These are phyloP conservation scores for Chrysogorgia sp. DNA, from an alignment of 92 coral and sea anemone species.

Conservation along the genomic window DNA sequence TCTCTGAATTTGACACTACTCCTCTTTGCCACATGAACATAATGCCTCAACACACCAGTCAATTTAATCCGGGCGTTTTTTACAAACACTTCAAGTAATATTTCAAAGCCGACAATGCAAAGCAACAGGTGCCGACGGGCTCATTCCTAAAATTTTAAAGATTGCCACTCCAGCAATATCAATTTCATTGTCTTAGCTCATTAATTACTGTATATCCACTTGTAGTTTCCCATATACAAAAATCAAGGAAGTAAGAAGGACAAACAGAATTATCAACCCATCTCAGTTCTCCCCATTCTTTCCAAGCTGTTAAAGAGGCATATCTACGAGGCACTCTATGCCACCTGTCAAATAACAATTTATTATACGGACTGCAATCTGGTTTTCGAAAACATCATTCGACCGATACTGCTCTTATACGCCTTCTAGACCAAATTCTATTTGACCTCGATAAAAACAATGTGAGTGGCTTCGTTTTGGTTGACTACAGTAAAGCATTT, in stretches of 20 bases:
- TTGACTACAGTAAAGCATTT: constrained; percentile 67
- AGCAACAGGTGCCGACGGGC: constrained; percentile 39
- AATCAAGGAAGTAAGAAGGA: neutral
- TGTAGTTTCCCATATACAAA: constrained; percentile 10
- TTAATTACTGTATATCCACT: constrained; percentile 20
- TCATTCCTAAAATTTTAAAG: constrained; percentile 14
- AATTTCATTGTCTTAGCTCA: neutral
- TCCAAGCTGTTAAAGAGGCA: neutral
- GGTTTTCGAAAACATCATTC: too few relatives aligned
- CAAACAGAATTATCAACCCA: neutral
- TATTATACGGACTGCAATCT: constrained; percentile 54
- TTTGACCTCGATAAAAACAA: constrained; percentile 62
- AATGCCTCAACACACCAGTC: too few relatives aligned
- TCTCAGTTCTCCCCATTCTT: neutral
- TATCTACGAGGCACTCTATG: neutral
- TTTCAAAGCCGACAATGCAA: too few relatives aligned
- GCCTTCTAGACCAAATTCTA: constrained; percentile 57
- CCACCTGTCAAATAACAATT: constrained; percentile 11
- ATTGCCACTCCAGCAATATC: constrained; percentile 11
- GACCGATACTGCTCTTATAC: constrained; percentile 65
- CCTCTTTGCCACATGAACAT: too few relatives aligned
- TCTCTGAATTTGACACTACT: too few relatives aligned
- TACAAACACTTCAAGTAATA: too few relatives aligned
- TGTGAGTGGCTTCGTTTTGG: constrained; percentile 55
- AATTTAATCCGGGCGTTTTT: too few relatives aligned